Percentiles rank a stretch among this genome's conserved stretches.
Evolutionary conservation across 2,888 invertebrate species (phyloP).

Genomic region (Notodromas monacha): DNA sequence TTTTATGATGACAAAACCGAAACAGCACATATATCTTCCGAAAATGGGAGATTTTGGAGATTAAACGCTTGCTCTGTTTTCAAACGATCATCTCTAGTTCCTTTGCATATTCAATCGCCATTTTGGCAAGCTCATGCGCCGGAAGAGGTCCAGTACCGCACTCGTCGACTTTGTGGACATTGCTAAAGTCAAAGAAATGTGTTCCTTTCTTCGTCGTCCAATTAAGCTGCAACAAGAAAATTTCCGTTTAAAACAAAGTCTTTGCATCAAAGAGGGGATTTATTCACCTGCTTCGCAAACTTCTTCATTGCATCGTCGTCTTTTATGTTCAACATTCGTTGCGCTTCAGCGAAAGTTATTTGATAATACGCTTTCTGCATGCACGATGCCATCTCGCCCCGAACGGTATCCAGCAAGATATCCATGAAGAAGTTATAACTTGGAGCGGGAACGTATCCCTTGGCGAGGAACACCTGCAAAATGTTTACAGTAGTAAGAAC

Average conservation of each 20-base stretch:
- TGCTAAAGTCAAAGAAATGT: no score
- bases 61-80: no score
- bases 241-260: slow-evolving; percentile 7
- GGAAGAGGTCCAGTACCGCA: slow-evolving; percentile 40
- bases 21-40: no score
- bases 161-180: slow-evolving; percentile 19
- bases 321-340: slow-evolving; percentile 46
- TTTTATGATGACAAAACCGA: no score
- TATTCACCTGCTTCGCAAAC: slow-evolving; percentile 6
- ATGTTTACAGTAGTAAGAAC: slow-evolving; percentile 8
- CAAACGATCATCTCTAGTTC: slow-evolving; percentile 98
- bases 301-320: slow-evolving; percentile 9
- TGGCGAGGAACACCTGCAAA: slow-evolving; percentile 42
- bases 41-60: no score
- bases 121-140: slow-evolving; percentile 57
- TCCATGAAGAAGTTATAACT: slow-evolving; percentile 91
- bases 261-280: background rate
- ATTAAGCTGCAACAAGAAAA: slow-evolving; percentile 26
- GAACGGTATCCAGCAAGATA: slow-evolving; percentile 66
- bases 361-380: slow-evolving; percentile 83
- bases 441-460: slow-evolving; percentile 79
- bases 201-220: slow-evolving; percentile 47
- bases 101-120: slow-evolving; percentile 79
- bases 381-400: slow-evolving; percentile 81
- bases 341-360: slow-evolving; percentile 53